These are phyloP conservation scores for Pterocles burchelli DNA, from an alignment of 2,113 vertebrate genomes.

Conservation along the genomic window DNA sequence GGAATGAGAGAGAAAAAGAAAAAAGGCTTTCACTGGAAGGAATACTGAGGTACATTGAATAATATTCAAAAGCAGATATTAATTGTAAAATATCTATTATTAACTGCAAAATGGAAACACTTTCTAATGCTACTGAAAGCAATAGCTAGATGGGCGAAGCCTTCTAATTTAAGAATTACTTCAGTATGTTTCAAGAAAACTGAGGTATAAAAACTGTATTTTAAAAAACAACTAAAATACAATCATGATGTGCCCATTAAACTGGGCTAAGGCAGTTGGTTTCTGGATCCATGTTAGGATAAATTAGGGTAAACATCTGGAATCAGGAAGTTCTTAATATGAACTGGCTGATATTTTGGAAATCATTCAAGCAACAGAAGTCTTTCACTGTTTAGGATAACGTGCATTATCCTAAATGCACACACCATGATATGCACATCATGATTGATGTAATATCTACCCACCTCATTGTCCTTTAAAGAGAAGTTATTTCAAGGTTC, in stretches of 20 bases:
- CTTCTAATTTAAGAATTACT: not conserved
- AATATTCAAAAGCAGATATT: not conserved
- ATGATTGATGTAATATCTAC: not conserved
- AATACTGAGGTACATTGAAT: not conserved
- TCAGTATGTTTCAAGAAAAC: not conserved
- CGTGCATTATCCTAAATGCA: not conserved
- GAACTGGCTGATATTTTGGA: not conserved
- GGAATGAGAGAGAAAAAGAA: not conserved
- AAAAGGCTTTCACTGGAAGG: not conserved
- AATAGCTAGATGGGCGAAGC: not conserved
- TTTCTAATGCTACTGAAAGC: not conserved
- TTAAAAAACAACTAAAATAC: not conserved
- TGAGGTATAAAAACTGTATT: not conserved
- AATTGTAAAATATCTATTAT: not conserved
- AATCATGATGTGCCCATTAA: not conserved
- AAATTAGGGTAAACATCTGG: not conserved
- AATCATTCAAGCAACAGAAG: not conserved
- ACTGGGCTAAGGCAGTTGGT: not conserved
- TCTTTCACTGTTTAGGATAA: not conserved
- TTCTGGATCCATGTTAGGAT: not conserved
- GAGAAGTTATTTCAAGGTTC: not conserved
- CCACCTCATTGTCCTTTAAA: not conserved
- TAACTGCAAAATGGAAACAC: not conserved
- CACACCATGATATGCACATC: not conserved
- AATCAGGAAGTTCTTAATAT: not conserved